Conservation (phyloP, 2,797 vertebrate genomes). For the Varecia variegata region DNA sequence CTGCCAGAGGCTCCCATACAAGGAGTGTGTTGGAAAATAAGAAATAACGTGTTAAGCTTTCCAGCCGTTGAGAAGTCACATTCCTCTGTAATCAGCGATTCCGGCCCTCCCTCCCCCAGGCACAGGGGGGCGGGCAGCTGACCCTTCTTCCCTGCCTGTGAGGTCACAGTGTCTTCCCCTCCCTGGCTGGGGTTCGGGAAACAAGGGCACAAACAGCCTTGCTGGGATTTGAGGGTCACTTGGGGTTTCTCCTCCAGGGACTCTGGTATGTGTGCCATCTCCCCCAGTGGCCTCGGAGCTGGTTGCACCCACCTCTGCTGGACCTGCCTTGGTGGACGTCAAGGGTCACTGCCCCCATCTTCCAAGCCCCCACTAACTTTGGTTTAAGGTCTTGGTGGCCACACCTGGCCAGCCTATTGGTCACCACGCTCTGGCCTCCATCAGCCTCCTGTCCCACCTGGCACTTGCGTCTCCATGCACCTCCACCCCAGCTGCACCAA, state of each 20-base stretch:
- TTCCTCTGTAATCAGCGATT: not conserved
- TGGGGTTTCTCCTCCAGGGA: too few species aligned
- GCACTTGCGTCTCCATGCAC: rapidly evolving
- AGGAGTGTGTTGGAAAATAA: not conserved
- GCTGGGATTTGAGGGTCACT: not conserved
- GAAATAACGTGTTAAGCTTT: not conserved
- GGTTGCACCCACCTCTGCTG: not conserved
- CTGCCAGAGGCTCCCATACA: not conserved
- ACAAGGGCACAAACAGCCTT: not conserved
- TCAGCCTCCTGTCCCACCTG: too few species aligned
- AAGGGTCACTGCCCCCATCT: not conserved
- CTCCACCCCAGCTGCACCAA: not conserved
- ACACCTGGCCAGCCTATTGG: rapidly evolving
- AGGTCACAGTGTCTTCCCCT: not conserved
- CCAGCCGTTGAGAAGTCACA: not conserved
- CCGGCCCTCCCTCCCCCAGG: too few species aligned
- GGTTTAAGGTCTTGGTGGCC: not conserved
- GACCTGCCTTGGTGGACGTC: not conserved
- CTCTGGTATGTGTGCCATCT: not conserved
- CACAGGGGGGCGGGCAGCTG: rapidly evolving
- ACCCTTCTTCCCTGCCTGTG: rapidly evolving
- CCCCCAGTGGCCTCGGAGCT: not conserved
- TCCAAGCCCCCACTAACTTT: too few species aligned
- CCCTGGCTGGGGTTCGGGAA: not conserved
- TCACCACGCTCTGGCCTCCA: rapidly evolving